Base-by-base conservation (phyloP, 2,888 invertebrate species). In the Elysia crispata region DNA sequence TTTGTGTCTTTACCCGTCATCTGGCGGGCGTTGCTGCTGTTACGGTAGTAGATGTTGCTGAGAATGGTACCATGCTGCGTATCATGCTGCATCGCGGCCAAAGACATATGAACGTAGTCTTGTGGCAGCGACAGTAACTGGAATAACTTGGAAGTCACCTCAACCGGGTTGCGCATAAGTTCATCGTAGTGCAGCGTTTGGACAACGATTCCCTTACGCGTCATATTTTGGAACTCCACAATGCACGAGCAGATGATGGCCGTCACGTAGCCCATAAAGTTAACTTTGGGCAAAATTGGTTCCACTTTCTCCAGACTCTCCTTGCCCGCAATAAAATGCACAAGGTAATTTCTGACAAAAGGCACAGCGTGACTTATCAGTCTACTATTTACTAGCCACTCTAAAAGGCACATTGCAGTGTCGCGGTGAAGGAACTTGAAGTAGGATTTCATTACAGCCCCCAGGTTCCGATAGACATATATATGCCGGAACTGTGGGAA, bases 391-490 rank as follows among this genome's bases (percentile, higher is more conserved):
- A 82, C 77, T 20, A 84, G 20, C 20, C 77, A 79, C 67, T 83
- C 76, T 1, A 80, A 60, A 11, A 75, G 28, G n/a, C 31, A 33
- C 0, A 81, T 77, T 1, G 67, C 78, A 1, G 77, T 72, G 31
- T 84, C 83, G 0, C 78, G 54, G 18, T 81, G 67, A 69, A 83
- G 70, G 6, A 84, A 20, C 0, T 79, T 77, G n/a, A 82, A 81
- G 33, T 80, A 79, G 1, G 86, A 86, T 13, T 81, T 79, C 11
- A 85, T 76, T 1, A 82, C 83, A 13, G 82, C 79, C 13, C 83
- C 30, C n/a, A 83, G 81, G 66, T 85, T 81, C n/a, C 86, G 25
- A 78, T 85, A 85, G 31, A 85, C 77, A 64, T 85, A 86, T n/a
- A 86, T 33, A 60, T 84, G 80, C 25, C 74, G 66, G 23, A 82